Evolutionary conservation across 2,888 invertebrate genomes (phyloP), one percentile per base, ranked within the genome.

Genomic region (Onchidella celtica): DNA sequence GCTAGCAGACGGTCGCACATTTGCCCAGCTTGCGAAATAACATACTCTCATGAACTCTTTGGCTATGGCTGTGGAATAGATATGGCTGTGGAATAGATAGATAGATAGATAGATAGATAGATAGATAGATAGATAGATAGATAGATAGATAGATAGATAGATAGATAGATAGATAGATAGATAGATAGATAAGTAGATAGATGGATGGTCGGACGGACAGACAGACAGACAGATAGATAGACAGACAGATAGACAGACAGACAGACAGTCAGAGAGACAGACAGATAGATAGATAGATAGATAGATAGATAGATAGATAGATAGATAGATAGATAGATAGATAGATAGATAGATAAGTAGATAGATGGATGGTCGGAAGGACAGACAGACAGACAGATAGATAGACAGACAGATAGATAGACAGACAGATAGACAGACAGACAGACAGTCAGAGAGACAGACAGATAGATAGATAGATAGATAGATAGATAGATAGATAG

Each of bases 11-110:
- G 36, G 14, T 11, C 81, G 68, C 3, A 17, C 34, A 34, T 75
- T 57, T 29, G 78, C 57, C 84, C 84, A 84, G 75, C 74, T 84
- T 9, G 81, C 29, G 61, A 83, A 84, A 79, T 84, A 84, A 61
- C 84, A 84, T 24, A 81, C 59, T 4, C 75, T 65, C n/a, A 84
- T 9, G 36, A 84, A 84, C 9, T 76, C 68, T 14, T 55, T 61
- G 9, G 63, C 68, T 11, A 14, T 14, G 1, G 6, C 66, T 79
- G 61, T 32, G n/a, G 70, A 21, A 21, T 6, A 11, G n/a, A 34
- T 32, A 11, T 1, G 47, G 34, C 57, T 57, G 73, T 29, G 73
- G 59, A 59, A 59, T 57, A 73, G 73, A 59, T 57, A 73, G 59
- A 73, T 32, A 59, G 59, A 73, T 32, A 40, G 61, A 61, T 24